Percentiles rank a stretch among this genome's conserved stretches.
Evolutionary conservation across 2,113 vertebrate genomes (phyloP).

Genomic region (Oryzias curvinotus): DNA sequence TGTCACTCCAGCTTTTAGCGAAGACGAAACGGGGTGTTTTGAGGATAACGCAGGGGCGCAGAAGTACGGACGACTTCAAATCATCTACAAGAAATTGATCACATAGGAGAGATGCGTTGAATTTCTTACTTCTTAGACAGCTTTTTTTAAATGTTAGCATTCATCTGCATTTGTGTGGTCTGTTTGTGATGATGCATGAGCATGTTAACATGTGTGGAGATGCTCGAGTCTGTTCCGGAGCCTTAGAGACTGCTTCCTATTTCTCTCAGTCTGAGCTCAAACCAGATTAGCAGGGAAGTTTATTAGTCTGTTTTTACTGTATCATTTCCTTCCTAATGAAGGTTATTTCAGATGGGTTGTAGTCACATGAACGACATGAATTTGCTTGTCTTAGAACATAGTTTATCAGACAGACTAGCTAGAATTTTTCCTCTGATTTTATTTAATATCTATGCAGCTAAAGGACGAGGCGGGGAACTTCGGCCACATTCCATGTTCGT

Average conservation of each 20-base stretch:
- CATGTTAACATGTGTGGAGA: slow-evolving; percentile 9
- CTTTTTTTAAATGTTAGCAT: slow-evolving; percentile 45
- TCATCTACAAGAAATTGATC: slow-evolving; percentile 53
- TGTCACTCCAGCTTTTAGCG: slow-evolving; percentile 68
- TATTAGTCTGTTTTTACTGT: slow-evolving; percentile 15
- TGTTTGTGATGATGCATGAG: slow-evolving; percentile 19
- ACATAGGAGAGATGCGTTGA: slow-evolving; percentile 54
- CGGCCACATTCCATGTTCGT: slow-evolving; percentile 85
- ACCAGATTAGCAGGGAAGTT: slow-evolving; percentile 16
- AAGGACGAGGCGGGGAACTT: slow-evolving; percentile 79
- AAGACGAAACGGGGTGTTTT: slow-evolving; percentile 46
- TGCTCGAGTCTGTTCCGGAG: slow-evolving; percentile 17
- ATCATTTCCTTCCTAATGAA: slow-evolving; percentile 62
- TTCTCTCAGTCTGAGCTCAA: slow-evolving; percentile 30
- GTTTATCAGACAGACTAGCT: slow-evolving; percentile 37
- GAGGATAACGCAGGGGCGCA: slow-evolving; percentile 23
- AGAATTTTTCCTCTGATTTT: slow-evolving; percentile 33
- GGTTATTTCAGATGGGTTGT: slow-evolving; percentile 57
- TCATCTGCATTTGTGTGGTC: slow-evolving; percentile 35
- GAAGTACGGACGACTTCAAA: slow-evolving; percentile 43
- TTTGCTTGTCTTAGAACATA: slow-evolving; percentile 51
- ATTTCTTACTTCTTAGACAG: slow-evolving; percentile 33
- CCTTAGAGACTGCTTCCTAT: slow-evolving; percentile 16
- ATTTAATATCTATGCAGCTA: slow-evolving; percentile 66
- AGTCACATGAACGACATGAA: slow-evolving; percentile 67